A percentile compares a stretch with the other conserved stretches of the same genome.
Conservation (phyloP, 2,797 vertebrate genomes). For the Gymnoscopelus microlampas region DNA sequence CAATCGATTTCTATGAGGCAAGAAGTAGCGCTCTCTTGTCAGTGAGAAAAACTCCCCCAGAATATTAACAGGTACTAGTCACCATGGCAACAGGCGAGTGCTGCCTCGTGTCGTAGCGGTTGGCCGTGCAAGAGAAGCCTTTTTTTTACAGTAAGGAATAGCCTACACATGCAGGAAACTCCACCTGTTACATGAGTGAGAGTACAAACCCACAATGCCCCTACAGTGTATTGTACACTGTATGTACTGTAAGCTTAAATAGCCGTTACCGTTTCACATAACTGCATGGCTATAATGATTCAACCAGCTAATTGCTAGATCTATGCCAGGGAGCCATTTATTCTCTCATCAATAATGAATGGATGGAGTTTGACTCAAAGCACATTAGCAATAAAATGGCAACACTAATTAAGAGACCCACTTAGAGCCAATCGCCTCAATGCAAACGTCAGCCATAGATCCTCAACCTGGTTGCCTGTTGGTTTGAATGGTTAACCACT, state of each 20-base stretch:
- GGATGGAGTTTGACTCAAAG: slow-evolving; percentile 50
- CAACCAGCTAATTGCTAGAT: slow-evolving; percentile 43
- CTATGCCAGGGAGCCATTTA: slow-evolving; percentile 54
- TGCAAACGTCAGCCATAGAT: slow-evolving; percentile 61
- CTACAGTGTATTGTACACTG: too few relatives aligned
- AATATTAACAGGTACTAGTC: slow-evolving; percentile 84
- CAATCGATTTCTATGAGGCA: slow-evolving; percentile 71
- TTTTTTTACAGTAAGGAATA: slow-evolving; percentile 50
- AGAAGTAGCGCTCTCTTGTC: slow-evolving; percentile 60
- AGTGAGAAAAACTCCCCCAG: slow-evolving; percentile 72
- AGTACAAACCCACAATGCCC: slow-evolving; percentile 14
- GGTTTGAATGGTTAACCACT: background rate
- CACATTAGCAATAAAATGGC: slow-evolving; percentile 60
- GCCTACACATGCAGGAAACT: slow-evolving; percentile 22
- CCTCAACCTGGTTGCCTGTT: slow-evolving; percentile 36
- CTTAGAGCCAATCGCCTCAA: slow-evolving; percentile 42
- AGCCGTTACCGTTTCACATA: slow-evolving; percentile 34
- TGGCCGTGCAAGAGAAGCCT: slow-evolving; percentile 57
- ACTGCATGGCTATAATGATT: slow-evolving; percentile 24
- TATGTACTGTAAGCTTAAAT: slow-evolving; percentile 23
- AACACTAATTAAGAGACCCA: slow-evolving; percentile 58
- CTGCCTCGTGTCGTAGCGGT: slow-evolving; percentile 68
- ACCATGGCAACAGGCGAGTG: slow-evolving; percentile 81
- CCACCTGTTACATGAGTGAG: background rate
- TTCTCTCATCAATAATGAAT: slow-evolving; percentile 66